Evolutionary conservation across 2,888 invertebrate genomes (phyloP), one percentile per base, ranked within the genome.

Genomic region (Brachyptera putata): DNA sequence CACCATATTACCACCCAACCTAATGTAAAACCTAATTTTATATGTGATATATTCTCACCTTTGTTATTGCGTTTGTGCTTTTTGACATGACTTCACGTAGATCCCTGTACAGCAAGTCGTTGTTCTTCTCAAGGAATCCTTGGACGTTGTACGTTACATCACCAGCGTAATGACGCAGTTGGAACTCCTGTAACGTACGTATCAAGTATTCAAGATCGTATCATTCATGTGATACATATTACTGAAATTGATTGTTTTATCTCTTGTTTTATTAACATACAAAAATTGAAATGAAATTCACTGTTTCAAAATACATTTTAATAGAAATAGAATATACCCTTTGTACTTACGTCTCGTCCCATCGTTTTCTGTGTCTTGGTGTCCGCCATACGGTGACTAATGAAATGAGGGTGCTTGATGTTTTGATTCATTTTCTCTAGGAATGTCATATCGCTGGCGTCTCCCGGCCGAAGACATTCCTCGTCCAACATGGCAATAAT

Each of bases 81-180:
- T 82, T 79, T 21, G 87, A 84, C 88, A 95, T 91, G 7, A 88
- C 83, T 73, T 89, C 87, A 72, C 92, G 86, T 26, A 95, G 80
- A 76, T 95, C 94, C 56, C 95, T 78, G 79, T 88, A 95, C 34
- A 95, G 76, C 46, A 94, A 77, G 73, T 95, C 95, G 74, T 94
- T 95, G 78, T 95, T 95, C 77, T 95, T 95, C 73, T 95, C 95
- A 61, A 95, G 75, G 77, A 95, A 95, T 0, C 91, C 88, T 63
- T 82, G 80, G 0, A 93, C 86, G 69, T 84, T 90, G 79, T 95
- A 95, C 0, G 91, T 93, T 25, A 95, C 95, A 70, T 91, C 89
- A 1, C 95, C 95, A 2, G 95, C 95, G 75, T 95, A 95, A 77
- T 95, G 95, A 16, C 88, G 82, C 63, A 95, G 77, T 67, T 89